A percentile compares a stretch with the other conserved stretches of the same genome.
These are phyloP conservation scores for Tichodroma muraria DNA, from an alignment of 2,113 vertebrate species.

Conservation along the genomic window DNA sequence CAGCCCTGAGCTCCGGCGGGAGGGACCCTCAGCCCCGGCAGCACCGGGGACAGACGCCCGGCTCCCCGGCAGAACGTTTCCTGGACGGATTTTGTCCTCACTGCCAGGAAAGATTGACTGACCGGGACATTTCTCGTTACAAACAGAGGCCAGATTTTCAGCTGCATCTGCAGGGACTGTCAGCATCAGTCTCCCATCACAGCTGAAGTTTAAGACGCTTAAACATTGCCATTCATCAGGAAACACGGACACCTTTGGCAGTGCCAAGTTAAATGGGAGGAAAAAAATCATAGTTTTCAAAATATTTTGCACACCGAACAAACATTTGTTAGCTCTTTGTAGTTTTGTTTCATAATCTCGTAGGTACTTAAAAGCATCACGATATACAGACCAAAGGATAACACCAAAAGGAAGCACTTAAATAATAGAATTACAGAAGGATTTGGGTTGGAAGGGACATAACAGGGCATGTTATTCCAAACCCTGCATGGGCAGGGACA, in stretches of 20 bases:
- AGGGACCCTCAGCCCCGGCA: not conserved
- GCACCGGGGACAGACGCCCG: not conserved
- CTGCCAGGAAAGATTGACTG: not conserved
- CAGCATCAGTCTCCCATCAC: not conserved
- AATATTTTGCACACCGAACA: not conserved
- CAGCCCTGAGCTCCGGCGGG: not conserved
- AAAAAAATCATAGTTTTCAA: not conserved
- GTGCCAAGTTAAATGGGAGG: not conserved
- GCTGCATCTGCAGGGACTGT: not conserved
- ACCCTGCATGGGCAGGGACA: too few species aligned
- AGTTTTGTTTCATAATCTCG: not conserved
- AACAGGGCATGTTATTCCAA: not conserved
- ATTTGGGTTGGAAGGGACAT: not conserved
- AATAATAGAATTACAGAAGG: not conserved
- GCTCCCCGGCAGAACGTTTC: not conserved
- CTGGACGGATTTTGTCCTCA: not conserved
- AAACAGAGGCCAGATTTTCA: not conserved
- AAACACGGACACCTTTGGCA: not conserved
- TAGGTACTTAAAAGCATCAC: not conserved
- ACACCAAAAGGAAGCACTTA: not conserved
- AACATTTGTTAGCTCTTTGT: not conserved
- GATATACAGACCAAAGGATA: not conserved
- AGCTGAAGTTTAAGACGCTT: not conserved
- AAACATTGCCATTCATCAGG: fast-evolving
- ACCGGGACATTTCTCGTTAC: not conserved